Evolutionary conservation across 2,797 vertebrate species (phyloP).

Genomic region (Myotis daubentonii): DNA sequence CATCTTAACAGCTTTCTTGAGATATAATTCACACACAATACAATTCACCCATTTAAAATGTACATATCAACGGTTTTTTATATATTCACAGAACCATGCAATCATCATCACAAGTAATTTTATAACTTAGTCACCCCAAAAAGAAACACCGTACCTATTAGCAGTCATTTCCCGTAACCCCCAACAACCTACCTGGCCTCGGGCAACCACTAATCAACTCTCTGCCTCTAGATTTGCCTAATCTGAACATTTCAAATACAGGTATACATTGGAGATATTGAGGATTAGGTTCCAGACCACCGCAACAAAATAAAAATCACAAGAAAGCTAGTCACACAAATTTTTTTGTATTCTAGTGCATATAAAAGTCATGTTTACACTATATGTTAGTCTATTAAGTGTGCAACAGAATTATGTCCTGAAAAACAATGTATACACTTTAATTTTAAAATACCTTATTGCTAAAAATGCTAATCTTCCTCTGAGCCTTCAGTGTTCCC

Average conservation of each 20-base stretch:
- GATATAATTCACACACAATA: background rate
- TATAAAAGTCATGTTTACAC: background rate
- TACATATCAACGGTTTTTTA: background rate
- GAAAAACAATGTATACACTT: background rate
- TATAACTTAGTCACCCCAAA: background rate
- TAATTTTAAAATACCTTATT: background rate
- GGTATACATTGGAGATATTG: background rate
- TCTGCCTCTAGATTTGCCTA: background rate
- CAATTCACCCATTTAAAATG: background rate
- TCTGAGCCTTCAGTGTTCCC: background rate
- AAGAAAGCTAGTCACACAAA: background rate
- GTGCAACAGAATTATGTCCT: background rate
- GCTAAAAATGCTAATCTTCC: background rate
- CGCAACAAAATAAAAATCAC: background rate
- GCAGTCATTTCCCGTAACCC: background rate
- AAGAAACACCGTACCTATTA: background rate
- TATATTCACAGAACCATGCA: background rate
- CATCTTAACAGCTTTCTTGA: constrained; percentile 8
- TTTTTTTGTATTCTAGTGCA: background rate
- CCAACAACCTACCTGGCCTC: background rate
- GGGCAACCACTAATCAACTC: background rate
- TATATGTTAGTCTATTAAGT: background rate
- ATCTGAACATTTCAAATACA: background rate
- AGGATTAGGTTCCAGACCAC: background rate
- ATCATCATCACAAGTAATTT: background rate